Percentiles rank a stretch among this genome's conserved stretches.
Evolutionary conservation across 2,797 vertebrate species (phyloP).

Genomic region (Sebastes trivittatus): DNA sequence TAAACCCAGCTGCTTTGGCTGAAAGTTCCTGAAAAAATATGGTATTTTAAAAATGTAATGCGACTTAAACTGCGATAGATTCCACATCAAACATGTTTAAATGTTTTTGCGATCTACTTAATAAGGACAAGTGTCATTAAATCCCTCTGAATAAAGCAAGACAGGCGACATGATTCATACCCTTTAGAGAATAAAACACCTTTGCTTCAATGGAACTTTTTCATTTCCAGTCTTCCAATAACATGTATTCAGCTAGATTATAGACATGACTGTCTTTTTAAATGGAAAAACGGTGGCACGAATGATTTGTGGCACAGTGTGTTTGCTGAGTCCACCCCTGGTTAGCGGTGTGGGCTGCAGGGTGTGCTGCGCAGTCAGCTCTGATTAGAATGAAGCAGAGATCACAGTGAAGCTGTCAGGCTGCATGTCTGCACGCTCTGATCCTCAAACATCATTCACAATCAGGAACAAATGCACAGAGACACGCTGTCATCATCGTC

Average conservation of each 20-base stretch:
- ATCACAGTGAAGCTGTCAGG: neutral
- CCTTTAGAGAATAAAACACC: neutral
- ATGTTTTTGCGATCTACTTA: neutral
- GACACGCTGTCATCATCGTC: neutral
- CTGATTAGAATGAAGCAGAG: neutral
- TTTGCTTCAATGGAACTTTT: neutral
- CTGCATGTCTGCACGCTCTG: neutral
- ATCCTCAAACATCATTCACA: neutral
- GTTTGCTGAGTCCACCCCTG: constrained; percentile 1
- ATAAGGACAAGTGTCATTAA: neutral
- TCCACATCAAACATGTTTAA: neutral
- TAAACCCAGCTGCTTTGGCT: neutral
- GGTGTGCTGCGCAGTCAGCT: neutral
- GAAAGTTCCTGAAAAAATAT: neutral
- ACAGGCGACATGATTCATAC: too few relatives aligned
- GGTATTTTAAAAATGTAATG: neutral
- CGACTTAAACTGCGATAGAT: neutral
- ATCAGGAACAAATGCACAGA: neutral
- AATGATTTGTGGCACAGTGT: neutral
- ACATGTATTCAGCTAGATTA: neutral
- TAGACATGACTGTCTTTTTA: neutral
- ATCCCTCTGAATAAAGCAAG: neutral
- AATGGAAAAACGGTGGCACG: neutral
- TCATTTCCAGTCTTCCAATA: neutral
- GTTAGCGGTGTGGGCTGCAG: neutral